Evolutionary conservation across 2,113 vertebrate genomes (phyloP), one percentile per base, ranked within the genome.

Genomic region (Hippoglossus stenolepis): DNA sequence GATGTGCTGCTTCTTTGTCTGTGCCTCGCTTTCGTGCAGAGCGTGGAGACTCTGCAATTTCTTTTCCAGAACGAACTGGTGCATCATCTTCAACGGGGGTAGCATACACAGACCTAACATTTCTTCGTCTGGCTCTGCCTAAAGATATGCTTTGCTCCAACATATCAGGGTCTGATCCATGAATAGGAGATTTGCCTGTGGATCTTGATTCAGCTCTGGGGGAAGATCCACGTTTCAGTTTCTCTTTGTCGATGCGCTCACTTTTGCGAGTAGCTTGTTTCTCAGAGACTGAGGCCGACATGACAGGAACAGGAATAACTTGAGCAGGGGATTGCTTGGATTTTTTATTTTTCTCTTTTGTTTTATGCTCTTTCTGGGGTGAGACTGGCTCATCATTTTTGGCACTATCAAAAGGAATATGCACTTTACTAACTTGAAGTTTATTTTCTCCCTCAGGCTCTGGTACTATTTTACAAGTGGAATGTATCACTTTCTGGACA

Each of bases 191-290:
- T 90, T 97, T 99, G 63, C 94, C 93, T 58, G 96, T 92, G 0
- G 95, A 95, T 81, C 95, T 96, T 0, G 92, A 92, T 58, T 99
- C 98, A 40, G 95, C 97, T 61, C 97, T 96, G 40, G 98, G 98
- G 38, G 98, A 99, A 17, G 80, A 95, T 0, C 96, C 97, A 49
- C 97, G 93, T 87, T 97, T 99, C 0, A 96, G 93, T 51, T 98
- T 99, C 65, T 99, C 98, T 70, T 96, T 96, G 89, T 99, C 98
- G 73, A 98, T 99, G 51, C 98, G 95, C 83, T 98, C 97, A 0
- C 98, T 99, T 87, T 99, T 99, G 53, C 98, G 96, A 0, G 97
- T 99, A 67, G 95, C 97, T 0, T 94, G 97, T 83, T 98, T 99
- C 88, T 99, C 98, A 0, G 87, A 62, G 2, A 91, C 49, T 0